Evolutionary conservation across 2,113 vertebrate species (phyloP).

Genomic region (Orthonyx spaldingii): DNA sequence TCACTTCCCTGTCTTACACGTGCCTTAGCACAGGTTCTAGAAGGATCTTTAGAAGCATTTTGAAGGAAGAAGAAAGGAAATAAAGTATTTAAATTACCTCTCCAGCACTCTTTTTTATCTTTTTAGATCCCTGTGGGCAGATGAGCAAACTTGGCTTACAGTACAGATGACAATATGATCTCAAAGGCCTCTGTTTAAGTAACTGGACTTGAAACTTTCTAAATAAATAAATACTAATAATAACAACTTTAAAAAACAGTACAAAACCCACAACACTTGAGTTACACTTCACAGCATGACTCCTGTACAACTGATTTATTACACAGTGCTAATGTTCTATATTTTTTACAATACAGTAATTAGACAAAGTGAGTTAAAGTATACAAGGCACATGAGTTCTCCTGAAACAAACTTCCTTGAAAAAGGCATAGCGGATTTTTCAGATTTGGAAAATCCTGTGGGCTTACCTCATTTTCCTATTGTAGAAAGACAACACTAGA

Average conservation of each 20-base stretch:
- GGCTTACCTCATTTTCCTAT: neutral
- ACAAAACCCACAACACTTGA: neutral
- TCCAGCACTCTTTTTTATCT: neutral
- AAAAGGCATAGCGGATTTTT: neutral
- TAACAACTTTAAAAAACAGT: neutral
- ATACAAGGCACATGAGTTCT: neutral
- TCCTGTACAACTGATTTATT: neutral
- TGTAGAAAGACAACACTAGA: neutral
- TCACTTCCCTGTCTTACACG: neutral
- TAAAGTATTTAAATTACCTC: neutral
- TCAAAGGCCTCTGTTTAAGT: neutral
- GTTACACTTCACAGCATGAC: neutral
- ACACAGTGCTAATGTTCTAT: neutral
- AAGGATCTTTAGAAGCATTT: neutral
- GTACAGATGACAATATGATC: neutral
- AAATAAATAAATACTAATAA: neutral
- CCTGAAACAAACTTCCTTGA: neutral
- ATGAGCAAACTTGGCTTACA: neutral
- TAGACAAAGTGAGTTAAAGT: neutral
- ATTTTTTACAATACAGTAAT: neutral
- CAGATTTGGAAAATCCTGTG: neutral
- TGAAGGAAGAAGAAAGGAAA: neutral
- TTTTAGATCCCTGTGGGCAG: neutral
- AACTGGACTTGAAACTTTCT: neutral
- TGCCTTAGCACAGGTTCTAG: neutral